Percentiles rank a stretch among this genome's conserved stretches.
These are phyloP conservation scores for Paradisaea rubra DNA, from an alignment of 2,113 vertebrate species.

Conservation along the genomic window DNA sequence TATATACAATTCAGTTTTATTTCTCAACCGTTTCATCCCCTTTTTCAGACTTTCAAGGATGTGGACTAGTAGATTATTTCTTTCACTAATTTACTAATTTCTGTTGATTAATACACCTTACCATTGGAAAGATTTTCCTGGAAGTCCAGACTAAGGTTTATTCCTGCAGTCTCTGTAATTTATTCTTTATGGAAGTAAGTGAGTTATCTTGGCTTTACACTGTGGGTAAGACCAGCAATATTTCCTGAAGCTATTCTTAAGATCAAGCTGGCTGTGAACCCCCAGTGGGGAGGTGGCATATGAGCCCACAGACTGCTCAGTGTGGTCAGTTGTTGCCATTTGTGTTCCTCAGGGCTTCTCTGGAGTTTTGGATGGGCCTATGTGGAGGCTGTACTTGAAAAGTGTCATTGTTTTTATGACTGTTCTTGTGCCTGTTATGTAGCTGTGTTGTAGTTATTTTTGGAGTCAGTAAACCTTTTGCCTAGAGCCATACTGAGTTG, in stretches of 20 bases:
- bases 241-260: neutral
- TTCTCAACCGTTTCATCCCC: neutral
- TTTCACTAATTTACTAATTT: neutral
- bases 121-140: neutral
- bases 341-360: fast-evolving
- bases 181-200: neutral
- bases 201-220: neutral
- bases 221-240: neutral
- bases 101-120: neutral
- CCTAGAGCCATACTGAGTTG: neutral
- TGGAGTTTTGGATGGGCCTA: neutral
- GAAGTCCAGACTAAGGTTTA: neutral
- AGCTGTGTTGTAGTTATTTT: neutral
- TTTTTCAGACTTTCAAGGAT: neutral
- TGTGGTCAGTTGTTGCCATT: fast-evolving
- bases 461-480: neutral
- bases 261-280: neutral
- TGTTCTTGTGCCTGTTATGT: neutral
- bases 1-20: neutral
- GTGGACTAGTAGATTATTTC: neutral
- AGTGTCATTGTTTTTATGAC: neutral
- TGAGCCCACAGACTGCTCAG: neutral
- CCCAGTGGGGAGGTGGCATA: neutral
- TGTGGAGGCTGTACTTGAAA: neutral
- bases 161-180: neutral